Evolutionary conservation across 1,140 invertebrate species (phyloP).

Genomic region (Centruroides sculpturatus): DNA sequence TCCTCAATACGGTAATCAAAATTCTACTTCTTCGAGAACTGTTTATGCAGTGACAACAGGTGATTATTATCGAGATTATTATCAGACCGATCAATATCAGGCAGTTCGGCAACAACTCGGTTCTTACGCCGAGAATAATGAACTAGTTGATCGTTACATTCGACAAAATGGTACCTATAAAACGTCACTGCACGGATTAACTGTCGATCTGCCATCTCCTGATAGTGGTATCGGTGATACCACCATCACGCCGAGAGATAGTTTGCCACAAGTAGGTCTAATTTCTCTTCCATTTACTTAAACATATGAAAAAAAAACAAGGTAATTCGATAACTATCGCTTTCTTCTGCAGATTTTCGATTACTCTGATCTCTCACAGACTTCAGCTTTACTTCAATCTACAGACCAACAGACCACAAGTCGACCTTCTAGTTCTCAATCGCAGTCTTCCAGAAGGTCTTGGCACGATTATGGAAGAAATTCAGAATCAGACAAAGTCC

Average conservation of each 20-base stretch:
- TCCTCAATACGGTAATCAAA: not conserved
- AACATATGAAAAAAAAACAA: too few relatives aligned
- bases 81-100: constrained; percentile 11
- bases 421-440: constrained; percentile 2
- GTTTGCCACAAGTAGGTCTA: constrained; percentile 58
- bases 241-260: constrained; percentile 68
- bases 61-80: not conserved
- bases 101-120: constrained; percentile 8
- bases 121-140: not conserved
- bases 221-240: constrained; percentile 82
- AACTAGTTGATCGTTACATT: constrained; percentile 39
- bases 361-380: constrained; percentile 22
- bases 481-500: constrained; percentile 85
- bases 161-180: constrained; percentile 22
- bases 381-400: constrained; percentile 6
- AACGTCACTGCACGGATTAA: constrained; percentile 34
- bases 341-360: constrained; percentile 20
- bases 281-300: too few relatives aligned
- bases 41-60: not conserved
- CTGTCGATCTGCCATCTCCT: constrained; percentile 78
- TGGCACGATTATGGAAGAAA: constrained; percentile 62
- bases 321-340: not conserved
- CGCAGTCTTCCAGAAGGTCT: constrained; percentile 14
- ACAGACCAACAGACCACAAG: not conserved
- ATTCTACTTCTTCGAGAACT: not conserved